Conservation (phyloP, 2,888 invertebrate genomes). For the Leptinotarsa haldemani region DNA sequence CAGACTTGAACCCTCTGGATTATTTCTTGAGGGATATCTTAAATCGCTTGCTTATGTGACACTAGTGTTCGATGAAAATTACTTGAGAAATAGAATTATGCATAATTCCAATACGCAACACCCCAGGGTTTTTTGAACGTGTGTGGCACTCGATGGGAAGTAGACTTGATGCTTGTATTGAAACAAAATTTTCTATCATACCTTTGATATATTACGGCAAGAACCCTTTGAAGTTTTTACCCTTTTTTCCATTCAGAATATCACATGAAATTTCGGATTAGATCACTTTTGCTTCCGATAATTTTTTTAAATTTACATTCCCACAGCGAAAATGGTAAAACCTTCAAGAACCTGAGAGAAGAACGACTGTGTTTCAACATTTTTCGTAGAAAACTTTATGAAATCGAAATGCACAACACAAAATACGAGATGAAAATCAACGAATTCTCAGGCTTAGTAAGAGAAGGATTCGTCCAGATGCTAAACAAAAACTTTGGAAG, state of each 20-base stretch:
- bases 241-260: no score
- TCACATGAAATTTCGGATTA: no score
- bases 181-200: background rate
- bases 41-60: no score
- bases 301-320: background rate
- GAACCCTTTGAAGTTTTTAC: no score
- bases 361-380: conserved; percentile 33
- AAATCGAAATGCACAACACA: conserved; percentile 37
- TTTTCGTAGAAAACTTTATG: conserved; percentile 30
- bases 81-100: no score
- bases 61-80: no score
- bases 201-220: background rate
- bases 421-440: conserved; percentile 36
- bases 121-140: no score
- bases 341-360: conserved; percentile 29
- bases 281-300: background rate
- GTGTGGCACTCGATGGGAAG: no score
- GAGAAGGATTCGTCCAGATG: conserved; percentile 27
- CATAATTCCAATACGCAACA: no score
- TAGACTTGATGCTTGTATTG: background rate
- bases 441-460: conserved; percentile 37
- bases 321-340: conserved; percentile 28
- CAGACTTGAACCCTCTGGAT: no score
- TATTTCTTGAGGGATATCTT: no score
- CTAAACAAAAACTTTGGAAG: background rate